Base-by-base conservation (phyloP, 2,888 invertebrate genomes). In the Eilema griseolum region DNA sequence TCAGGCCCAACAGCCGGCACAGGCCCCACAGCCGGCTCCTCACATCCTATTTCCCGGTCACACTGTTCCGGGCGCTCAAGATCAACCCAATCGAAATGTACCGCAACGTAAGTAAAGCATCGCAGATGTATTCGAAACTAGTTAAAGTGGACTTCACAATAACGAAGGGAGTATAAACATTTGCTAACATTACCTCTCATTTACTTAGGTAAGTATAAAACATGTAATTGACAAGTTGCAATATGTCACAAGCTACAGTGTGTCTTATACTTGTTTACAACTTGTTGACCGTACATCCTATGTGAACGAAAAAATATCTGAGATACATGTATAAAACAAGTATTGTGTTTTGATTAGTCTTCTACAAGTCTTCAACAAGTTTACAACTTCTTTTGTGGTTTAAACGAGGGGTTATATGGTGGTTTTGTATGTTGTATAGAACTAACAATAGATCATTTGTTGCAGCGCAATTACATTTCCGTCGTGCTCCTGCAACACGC, bases 401-500 rank as follows among this genome's bases (percentile, higher is more conserved):
- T n/a, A n/a, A n/a, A n/a, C n/a, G n/a, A n/a, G n/a, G n/a, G n/a
- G n/a, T n/a, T n/a, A n/a, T n/a, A n/a, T n/a, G n/a, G n/a, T n/a
- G n/a, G n/a, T n/a, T n/a, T n/a, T n/a, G n/a, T n/a, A n/a, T n/a
- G n/a, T n/a, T n/a, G n/a, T n/a, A n/a, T n/a, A n/a, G n/a, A n/a
- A 20, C 60, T 59, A 31, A 14, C 5, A 64, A 14, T 1, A 5
- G 2, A 24, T 56, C 14, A 56, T 67, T 57, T 14, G 69, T 46
- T 63, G 5, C 76, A 89, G 87, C 85, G 24, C 83, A 69, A 68
- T 33, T 88, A 41, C 85, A 86, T 56, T 16, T 86, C 16, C 87
- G 88, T 0, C 87, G 88, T 8, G 81, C 84, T 3, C 73, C 82
- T 1, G 69, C 80, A 3, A 77, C 81, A 0, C 86, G 85, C 41